These are phyloP conservation scores for Epizoanthus scotinus DNA, from an alignment of 92 coral and sea anemone species.

Conservation along the genomic window DNA sequence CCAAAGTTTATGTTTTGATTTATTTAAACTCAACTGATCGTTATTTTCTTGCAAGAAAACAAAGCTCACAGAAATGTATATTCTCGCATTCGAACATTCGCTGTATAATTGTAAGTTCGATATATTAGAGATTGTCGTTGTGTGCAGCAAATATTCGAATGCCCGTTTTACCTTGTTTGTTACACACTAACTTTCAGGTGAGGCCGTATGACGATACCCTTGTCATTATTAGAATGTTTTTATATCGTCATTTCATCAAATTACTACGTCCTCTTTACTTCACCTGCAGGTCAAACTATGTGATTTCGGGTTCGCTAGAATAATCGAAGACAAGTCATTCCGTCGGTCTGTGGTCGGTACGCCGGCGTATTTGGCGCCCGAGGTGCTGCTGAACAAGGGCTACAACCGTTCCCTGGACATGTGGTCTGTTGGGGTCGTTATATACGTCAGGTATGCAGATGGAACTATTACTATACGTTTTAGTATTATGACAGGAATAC, in stretches of 20 bases:
- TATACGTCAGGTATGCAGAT: constrained; percentile 91
- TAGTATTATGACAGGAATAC: no score
- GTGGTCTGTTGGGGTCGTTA: constrained; percentile 99
- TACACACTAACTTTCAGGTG: constrained; percentile 53
- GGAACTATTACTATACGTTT: no score
- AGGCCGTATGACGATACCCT: constrained; percentile 92
- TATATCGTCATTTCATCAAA: not conserved
- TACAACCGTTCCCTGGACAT: constrained; percentile 97
- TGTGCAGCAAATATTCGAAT: no score
- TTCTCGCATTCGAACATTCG: no score
- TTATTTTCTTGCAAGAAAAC: no score
- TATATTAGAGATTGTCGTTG: no score
- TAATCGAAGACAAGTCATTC: constrained; percentile 97
- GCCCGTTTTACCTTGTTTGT: not conserved
- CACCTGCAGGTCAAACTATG: constrained; percentile 82
- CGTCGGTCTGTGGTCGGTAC: constrained; percentile 99
- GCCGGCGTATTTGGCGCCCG: constrained; percentile 97
- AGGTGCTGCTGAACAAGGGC: constrained; percentile 93
- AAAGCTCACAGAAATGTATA: no score
- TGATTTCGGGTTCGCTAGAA: constrained; percentile 98
- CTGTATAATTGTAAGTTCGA: no score
- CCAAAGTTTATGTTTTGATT: no score
- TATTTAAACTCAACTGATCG: no score
- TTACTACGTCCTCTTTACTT: not conserved
- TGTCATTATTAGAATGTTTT: not conserved